Evolutionary conservation across 2,113 vertebrate genomes (phyloP), one percentile per base, ranked within the genome.

Genomic region (Lucifuga dentata): DNA sequence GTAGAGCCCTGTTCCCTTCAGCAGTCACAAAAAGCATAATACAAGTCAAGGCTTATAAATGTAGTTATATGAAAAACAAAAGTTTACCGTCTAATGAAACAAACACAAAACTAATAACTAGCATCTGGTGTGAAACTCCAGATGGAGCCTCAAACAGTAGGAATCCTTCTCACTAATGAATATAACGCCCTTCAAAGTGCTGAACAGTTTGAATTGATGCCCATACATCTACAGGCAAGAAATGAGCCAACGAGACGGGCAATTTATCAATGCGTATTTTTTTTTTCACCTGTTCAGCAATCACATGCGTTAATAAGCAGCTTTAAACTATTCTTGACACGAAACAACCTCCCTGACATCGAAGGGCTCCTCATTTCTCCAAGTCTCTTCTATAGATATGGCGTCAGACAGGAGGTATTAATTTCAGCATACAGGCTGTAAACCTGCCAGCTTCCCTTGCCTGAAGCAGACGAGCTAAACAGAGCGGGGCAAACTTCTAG

Each of bases 301-400:
- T 29, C 35, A 71, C 45, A 70, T 24, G 38, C 21, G 59, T 66
- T 83, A 84, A 83, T 67, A 69, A 68, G 63, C 29, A 40, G 55
- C 52, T 59, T 64, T 83, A 50, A 83, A 83, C 83, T 86, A 87
- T 87, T 86, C 81, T 62, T 61, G 62, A 83, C 81, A 78, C 74
- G 83, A 84, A 80, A 88, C 79, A 83, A 78, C 71, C 73, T 76
- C 49, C 45, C 57, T 73, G 63, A 88, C 80, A 90, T 90, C 85
- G 85, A 89, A 88, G 87, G 52, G 50, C 60, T 78, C 29, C 12
- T 57, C 67, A 20, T 73, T 80, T 81, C 68, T 68, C 64, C 68
- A 33, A 50, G 80, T 59, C 76, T 86, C 72, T 61, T 85, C 64
- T 68, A 76, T 62, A 67, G 65, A 49, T 66, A 83, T 83, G 76